Evolutionary conservation across 2,888 invertebrate species (phyloP).

Genomic region (Hydriomena furcata): DNA sequence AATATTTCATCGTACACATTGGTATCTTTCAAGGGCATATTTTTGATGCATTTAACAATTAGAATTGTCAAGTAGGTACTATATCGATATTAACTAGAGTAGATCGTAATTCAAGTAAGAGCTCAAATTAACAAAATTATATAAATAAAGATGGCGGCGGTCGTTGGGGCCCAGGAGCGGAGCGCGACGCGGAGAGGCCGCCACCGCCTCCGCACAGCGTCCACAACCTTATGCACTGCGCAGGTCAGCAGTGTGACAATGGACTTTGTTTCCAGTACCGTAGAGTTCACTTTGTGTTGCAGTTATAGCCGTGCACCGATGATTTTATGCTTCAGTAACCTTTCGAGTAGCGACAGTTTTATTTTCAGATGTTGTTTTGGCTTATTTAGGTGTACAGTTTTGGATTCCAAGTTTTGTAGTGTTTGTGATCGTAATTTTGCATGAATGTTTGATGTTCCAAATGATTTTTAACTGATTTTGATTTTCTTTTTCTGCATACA

Average conservation of each 20-base stretch:
- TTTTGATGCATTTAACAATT: too few species aligned
- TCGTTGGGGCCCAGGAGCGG: conserved; percentile 55
- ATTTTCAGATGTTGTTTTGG: conserved; percentile 9
- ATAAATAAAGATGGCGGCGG: conserved; percentile 74
- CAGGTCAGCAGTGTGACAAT: conserved; percentile 78
- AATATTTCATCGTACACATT: too few species aligned
- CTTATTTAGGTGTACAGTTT: conserved; percentile 13
- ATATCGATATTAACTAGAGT: too few species aligned
- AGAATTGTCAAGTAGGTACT: too few species aligned
- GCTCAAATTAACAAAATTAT: conserved; percentile 11
- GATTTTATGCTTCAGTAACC: conserved; percentile 23
- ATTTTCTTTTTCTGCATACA: conserved; percentile 56
- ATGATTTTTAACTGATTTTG: conserved; percentile 34
- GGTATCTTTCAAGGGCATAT: conserved; percentile 25
- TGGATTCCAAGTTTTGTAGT: conserved; percentile 19
- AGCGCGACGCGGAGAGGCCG: conserved; percentile 86
- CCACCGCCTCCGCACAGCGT: conserved; percentile 87
- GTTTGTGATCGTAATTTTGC: conserved; percentile 36
- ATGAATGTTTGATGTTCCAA: conserved; percentile 32
- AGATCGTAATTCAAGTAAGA: not conserved
- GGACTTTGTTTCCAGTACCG: conserved; percentile 13
- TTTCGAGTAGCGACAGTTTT: conserved; percentile 5
- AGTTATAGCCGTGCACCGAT: conserved; percentile 26
- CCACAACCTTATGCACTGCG: conserved; percentile 91
- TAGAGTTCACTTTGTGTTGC: conserved; percentile 35